Base-by-base conservation (phyloP, 2,888 invertebrate species). In the Ligdia adustata region DNA sequence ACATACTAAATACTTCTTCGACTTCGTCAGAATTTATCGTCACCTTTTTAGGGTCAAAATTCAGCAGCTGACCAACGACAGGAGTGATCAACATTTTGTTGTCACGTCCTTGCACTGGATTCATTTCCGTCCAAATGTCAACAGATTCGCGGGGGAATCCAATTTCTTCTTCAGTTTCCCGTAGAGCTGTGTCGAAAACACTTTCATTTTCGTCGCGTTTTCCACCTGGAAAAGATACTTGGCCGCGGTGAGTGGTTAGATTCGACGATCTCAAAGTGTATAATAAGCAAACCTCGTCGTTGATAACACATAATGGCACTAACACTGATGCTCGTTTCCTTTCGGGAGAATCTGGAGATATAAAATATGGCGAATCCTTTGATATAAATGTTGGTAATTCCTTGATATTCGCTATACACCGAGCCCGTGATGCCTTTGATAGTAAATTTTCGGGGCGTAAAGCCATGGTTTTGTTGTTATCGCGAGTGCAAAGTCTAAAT, bases 141-240 rank as follows among this genome's bases (percentile, higher is more conserved):
- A 97, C 82, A 6, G 87, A 79, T 0, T 90, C 72, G 2, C 83
- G 78, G 0, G 90, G 72, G 13, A 98, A 88, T 0, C 96, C 96
- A 3, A 98, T 91, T 80, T 98, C 98, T 81, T 98, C 98, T 71
- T 95, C 92, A 0, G 97, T 95, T 89, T 98, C 98, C 38, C 98
- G 89, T 0, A 97, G 65, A 0, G 97, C 97, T 5, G 98, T 96
- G 6, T 94, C 92, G 20, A 93, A 85, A 3, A 91, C 85, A 55
- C 88, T 92, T 60, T 85, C 83, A 56, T 94, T 93, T 1, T 90
- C 88, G 54, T 96, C 96, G 43, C 91, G 88, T 86, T 94, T 95
- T 0, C 96, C 98, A 55, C 95, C 98, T 41, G 95, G 98, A 83
- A 97, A 97, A 4, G 96, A 95, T 7, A 97, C 95, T 84, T 98